Evolutionary conservation across 2,113 vertebrate genomes (phyloP).

Genomic region (Melanostigma gelatinosum): DNA sequence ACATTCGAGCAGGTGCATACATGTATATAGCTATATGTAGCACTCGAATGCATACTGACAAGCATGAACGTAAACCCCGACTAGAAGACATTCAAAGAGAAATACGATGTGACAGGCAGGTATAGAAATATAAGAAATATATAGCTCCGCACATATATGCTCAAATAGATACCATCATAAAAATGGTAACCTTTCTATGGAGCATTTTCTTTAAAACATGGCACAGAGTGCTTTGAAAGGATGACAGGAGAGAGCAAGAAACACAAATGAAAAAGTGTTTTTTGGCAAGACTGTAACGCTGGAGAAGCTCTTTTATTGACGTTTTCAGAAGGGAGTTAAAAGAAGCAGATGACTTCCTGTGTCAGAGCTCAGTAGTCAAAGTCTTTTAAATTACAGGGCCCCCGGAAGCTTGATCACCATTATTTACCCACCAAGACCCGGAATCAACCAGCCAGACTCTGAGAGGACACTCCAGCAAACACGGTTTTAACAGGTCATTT

Average conservation of each 20-base stretch:
- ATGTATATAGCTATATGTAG: conserved; percentile 9
- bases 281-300: background rate
- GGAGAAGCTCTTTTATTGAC: background rate
- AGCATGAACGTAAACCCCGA: conserved; percentile 8
- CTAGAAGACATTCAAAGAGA: conserved; percentile 6
- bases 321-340: background rate
- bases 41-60: conserved; percentile 44
- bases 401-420: background rate
- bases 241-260: conserved; percentile 2
- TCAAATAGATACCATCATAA: background rate
- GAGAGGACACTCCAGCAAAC: background rate
- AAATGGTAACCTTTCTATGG: background rate
- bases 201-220: background rate
- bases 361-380: background rate
- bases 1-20: background rate
- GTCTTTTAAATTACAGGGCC: background rate
- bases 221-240: background rate
- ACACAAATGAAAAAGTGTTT: background rate
- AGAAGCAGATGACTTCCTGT: background rate
- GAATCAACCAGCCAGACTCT: background rate
- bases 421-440: background rate
- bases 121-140: conserved; percentile 1
- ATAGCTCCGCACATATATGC: background rate
- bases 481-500: background rate
- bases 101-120: conserved; percentile 8